Evolutionary conservation across 2,888 invertebrate species (phyloP), one percentile per base, ranked within the genome.

Genomic region (Punctoribates punctum): DNA sequence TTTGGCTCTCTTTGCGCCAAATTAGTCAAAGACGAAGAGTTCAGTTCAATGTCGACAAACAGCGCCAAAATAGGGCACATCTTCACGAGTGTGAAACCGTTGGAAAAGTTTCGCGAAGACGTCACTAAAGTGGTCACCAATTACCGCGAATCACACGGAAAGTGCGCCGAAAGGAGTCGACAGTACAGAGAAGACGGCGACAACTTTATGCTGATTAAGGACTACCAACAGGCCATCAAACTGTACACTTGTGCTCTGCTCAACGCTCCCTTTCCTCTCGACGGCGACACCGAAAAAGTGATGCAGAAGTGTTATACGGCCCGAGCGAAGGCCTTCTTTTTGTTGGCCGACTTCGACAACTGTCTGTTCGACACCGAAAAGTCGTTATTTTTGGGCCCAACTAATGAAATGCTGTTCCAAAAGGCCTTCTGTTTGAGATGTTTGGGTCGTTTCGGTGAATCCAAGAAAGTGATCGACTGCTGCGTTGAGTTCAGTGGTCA

Each of bases 11-110:
- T 67, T n/a, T 67, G 65, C 38, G 65, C 20, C 1, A 34, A 67
- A 9, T 38, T 67, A 67, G n/a, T 34, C 65, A 67, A 38, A 38
- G 65, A 67, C 20, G 9, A n/a, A 9, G 65, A 38, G 17, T 67
- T 67, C 13, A 4, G 6, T 8, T 38, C 65, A 8, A 13, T 67
- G 1, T 17, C 11, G 9, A 67, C 38, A 6, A 34, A 67, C 29
- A 38, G 38, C 20, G 0, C 8, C 1, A 13, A n/a, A 29, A 20
- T 67, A 8, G 13, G 11, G 15, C 20, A 67, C 11, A 27, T 67
- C 34, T 38, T 67, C 20, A n/a, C 20, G 5, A 38, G n/a, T 1
- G 11, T 38, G 8, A 67, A 67, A 13, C 5, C 65, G 23, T 23
- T 29, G n/a, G 2, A 67, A 1, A 38, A 38, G 23, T 67, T 67